Conservation (phyloP, 2,888 invertebrate genomes). For the Synergus gifuensis region DNA sequence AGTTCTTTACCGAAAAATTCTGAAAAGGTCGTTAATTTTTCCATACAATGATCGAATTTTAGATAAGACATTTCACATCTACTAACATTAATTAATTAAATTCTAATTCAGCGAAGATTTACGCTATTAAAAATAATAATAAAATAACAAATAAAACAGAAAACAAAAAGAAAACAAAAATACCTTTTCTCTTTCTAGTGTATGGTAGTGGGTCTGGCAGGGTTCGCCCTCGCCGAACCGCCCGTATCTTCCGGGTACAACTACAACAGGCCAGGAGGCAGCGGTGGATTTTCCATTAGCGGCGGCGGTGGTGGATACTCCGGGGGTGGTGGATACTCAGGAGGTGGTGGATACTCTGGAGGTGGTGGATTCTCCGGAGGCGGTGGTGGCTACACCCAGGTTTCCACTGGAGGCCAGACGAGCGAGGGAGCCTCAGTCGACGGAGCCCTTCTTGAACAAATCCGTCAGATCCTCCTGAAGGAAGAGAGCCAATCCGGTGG, state of each 20-base stretch:
- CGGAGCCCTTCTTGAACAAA: slow-evolving; percentile 88
- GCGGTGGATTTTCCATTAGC: slow-evolving; percentile 70
- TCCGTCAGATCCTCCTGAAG: slow-evolving; percentile 90
- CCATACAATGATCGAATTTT: no score
- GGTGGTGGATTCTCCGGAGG: slow-evolving; percentile 77
- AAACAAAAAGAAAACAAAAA: not conserved
- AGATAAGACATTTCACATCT: no score
- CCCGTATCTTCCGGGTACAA: slow-evolving; percentile 78
- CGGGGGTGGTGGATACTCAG: slow-evolving; percentile 69
- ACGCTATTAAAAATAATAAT: no score
- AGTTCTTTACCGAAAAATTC: no score
- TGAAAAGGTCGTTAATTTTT: no score
- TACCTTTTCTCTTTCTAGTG: slow-evolving; percentile 81
- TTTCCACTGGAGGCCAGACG: slow-evolving; percentile 89
- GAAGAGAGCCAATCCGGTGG: slow-evolving; percentile 85
- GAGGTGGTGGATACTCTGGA: slow-evolving; percentile 76
- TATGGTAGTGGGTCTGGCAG: slow-evolving; percentile 89
- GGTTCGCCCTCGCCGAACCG: slow-evolving; percentile 86
- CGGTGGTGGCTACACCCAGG: slow-evolving; percentile 85
- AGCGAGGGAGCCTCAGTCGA: slow-evolving; percentile 92
- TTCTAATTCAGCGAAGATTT: not conserved
- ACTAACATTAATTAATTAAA: no score
- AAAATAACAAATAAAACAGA: no score
- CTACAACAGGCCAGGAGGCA: slow-evolving; percentile 80
- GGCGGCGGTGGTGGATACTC: slow-evolving; percentile 68